Percentiles rank a stretch among this genome's conserved stretches.
Conservation (phyloP, 2,113 vertebrate species). For the Triplophysa dalaica region DNA sequence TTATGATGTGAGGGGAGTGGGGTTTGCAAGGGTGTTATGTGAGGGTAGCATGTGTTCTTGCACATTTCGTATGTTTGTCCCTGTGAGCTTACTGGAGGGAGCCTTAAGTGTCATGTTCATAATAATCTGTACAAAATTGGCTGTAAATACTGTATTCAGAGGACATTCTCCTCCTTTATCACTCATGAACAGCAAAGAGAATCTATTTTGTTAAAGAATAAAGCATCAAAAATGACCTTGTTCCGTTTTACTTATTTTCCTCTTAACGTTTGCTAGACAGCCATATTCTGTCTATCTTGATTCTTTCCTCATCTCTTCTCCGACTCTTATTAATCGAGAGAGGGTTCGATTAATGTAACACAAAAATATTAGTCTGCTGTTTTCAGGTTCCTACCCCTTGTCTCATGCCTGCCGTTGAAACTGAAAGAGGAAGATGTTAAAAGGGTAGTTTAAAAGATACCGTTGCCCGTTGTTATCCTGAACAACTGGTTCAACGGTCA, state of each 20-base stretch:
- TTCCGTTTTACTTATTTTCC: background rate
- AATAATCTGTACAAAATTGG: constrained; percentile 46
- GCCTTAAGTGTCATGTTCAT: constrained; percentile 31
- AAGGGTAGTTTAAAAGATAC: constrained; percentile 23
- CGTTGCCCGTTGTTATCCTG: constrained; percentile 26
- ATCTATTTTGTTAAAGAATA: constrained; percentile 58
- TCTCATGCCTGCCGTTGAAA: background rate
- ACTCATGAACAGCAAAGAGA: constrained; percentile 44
- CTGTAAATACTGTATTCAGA: constrained; percentile 51
- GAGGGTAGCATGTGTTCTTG: background rate
- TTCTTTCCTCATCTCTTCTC: no score
- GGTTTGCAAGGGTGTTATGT: background rate
- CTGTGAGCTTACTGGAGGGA: background rate
- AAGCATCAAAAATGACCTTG: constrained; percentile 28
- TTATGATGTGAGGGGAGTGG: background rate
- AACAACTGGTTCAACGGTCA: constrained; percentile 39
- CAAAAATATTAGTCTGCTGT: no score
- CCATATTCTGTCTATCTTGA: background rate
- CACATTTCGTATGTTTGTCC: constrained; percentile 4
- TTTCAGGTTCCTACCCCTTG: background rate
- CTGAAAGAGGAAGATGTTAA: constrained; percentile 40
- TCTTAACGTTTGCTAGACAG: background rate
- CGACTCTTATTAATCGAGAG: no score
- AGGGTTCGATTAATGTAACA: no score
- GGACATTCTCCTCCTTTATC: constrained; percentile 34